Percentiles rank a stretch among this genome's conserved stretches.
phyloP scores from a whole-genome alignment of 35 echinoderm and acorn worm species.

The Stichopus chloronotus region DNA sequence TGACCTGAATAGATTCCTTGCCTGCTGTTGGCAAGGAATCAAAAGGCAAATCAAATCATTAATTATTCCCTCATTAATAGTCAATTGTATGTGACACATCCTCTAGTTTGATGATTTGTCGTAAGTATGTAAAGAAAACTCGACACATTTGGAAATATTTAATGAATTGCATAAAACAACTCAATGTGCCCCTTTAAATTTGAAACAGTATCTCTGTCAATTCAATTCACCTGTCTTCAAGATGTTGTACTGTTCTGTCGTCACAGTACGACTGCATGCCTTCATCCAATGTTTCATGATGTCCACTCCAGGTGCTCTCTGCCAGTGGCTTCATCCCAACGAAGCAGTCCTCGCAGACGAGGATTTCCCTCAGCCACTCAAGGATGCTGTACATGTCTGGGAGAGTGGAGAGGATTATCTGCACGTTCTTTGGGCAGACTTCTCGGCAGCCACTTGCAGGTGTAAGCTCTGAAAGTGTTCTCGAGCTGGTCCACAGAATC shows the following conservation, averaged over 20 bases:
- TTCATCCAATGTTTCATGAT: constrained; percentile 86
- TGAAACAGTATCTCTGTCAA: no score
- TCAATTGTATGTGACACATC: no score
- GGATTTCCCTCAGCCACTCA: constrained; percentile 64
- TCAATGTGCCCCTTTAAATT: no score
- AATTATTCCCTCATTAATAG: no score
- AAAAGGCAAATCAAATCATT: no score
- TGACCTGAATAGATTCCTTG: no score
- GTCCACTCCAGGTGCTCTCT: constrained; percentile 74
- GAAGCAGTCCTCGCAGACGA: constrained; percentile 64
- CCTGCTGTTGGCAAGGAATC: no score
- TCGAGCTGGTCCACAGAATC: constrained; percentile 92
- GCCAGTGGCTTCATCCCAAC: constrained; percentile 67
- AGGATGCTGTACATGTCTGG: constrained; percentile 77
- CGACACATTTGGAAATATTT: no score
- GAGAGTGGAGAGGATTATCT: constrained; percentile 82
- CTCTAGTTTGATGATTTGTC: no score
- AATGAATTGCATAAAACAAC: no score
- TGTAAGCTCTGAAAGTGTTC: constrained; percentile 62
- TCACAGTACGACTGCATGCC: constrained; percentile 61
- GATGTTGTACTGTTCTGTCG: constrained; percentile 64
- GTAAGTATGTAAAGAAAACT: no score
- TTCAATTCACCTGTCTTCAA: constrained; percentile 71
- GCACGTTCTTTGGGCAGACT: constrained; percentile 70
- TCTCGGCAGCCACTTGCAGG: constrained; percentile 86